Evolutionary conservation across 1,140 invertebrate species (phyloP).

Genomic region (Neodiprion lecontei): DNA sequence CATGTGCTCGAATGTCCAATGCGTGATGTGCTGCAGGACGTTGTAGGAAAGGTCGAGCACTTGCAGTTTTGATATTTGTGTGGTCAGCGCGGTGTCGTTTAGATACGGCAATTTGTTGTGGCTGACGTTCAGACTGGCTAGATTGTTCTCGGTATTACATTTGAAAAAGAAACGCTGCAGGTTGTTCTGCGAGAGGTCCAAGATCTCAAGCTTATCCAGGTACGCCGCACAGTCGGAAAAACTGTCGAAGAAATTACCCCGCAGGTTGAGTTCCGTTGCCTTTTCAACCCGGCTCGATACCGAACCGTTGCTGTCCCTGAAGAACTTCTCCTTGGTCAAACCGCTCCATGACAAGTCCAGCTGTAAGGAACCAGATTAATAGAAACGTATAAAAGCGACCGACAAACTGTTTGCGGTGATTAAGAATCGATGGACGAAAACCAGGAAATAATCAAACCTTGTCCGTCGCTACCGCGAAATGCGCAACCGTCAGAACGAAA

Average conservation of each 20-base stretch:
- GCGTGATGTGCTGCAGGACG: conserved; percentile 48
- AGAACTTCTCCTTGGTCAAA: conserved; percentile 54
- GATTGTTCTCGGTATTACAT: conserved; percentile 51
- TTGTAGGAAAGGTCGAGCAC: conserved; percentile 55
- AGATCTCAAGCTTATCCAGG: conserved; percentile 37
- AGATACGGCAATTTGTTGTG: conserved; percentile 54
- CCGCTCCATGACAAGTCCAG: conserved; percentile 46
- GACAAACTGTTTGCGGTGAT: neutral
- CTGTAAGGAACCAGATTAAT: conserved; percentile 32
- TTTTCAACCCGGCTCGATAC: conserved; percentile 23
- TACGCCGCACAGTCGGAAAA: conserved; percentile 57
- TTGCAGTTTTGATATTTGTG: conserved; percentile 48
- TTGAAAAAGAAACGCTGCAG: conserved; percentile 54
- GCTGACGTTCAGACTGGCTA: conserved; percentile 52
- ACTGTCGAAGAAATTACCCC: conserved; percentile 53
- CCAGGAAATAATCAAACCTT: neutral
- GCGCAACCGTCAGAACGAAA: neutral
- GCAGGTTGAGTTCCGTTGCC: conserved; percentile 50
- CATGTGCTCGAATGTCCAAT: conserved; percentile 56
- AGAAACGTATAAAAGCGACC: neutral
- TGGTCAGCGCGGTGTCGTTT: conserved; percentile 50
- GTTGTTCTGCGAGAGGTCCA: conserved; percentile 56
- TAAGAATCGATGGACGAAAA: conserved; percentile 7
- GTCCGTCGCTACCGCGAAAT: neutral
- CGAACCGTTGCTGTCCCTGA: conserved; percentile 21